phyloP scores from a whole-genome alignment of 2,113 vertebrate genomes.

The Panthera tigris region DNA sequence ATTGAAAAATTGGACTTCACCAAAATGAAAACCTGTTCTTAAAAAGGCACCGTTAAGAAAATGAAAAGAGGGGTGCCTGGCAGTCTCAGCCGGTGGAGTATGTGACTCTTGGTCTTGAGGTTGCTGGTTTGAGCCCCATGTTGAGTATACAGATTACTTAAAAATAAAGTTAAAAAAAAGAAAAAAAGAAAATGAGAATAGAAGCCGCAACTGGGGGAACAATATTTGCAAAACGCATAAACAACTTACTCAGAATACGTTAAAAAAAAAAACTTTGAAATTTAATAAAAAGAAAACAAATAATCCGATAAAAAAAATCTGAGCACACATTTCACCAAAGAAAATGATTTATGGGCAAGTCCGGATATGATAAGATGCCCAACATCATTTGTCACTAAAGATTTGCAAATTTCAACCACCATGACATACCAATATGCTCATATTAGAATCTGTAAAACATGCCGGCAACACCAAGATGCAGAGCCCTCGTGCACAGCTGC shows the following conservation, averaged over 20 bases:
- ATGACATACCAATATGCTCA: neutral
- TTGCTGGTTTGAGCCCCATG: no score
- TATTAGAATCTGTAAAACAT: neutral
- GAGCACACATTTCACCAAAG: neutral
- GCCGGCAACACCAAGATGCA: neutral
- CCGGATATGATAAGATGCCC: neutral
- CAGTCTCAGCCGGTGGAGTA: no score
- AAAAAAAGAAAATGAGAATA: neutral
- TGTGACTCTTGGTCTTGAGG: no score
- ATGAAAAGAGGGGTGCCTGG: neutral
- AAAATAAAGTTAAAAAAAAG: no score
- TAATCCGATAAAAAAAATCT: neutral
- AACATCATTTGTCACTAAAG: neutral
- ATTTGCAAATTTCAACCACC: neutral
- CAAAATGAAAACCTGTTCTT: neutral
- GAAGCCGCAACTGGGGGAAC: neutral
- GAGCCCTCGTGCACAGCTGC: neutral
- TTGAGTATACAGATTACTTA: no score
- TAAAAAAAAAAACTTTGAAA: neutral
- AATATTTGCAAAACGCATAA: neutral
- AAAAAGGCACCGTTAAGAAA: neutral
- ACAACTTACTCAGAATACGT: neutral
- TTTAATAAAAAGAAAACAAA: neutral
- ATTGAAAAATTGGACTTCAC: neutral
- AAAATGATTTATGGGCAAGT: neutral